Percentiles rank a stretch among this genome's conserved stretches.
Evolutionary conservation across 2,113 vertebrate species (phyloP).

Genomic region (Dinomys branickii): DNA sequence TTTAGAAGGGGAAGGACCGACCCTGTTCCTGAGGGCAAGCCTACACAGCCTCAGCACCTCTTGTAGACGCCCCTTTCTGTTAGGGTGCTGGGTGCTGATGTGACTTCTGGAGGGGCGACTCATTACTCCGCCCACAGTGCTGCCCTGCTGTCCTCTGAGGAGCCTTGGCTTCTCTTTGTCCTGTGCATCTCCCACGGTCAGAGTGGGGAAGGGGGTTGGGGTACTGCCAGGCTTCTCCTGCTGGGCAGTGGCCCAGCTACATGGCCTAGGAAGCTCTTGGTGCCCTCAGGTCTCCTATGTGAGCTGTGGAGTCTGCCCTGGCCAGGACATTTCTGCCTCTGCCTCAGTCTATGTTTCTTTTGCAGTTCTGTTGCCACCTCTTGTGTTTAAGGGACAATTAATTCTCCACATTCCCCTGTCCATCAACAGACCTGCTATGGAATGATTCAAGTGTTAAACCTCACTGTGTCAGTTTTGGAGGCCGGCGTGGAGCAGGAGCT

Average conservation of each 20-base stretch:
- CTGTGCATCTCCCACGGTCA: no score
- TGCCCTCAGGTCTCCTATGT: no score
- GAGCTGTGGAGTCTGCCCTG: neutral
- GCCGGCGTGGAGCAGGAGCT: neutral
- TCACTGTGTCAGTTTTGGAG: neutral
- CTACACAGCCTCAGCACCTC: fast-evolving
- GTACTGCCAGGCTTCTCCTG: no score
- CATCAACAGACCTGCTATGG: neutral
- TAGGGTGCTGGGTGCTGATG: no score
- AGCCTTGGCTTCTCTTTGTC: neutral
- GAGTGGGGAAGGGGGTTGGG: neutral
- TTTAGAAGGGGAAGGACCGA: neutral
- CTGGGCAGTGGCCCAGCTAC: neutral
- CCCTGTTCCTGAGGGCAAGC: neutral
- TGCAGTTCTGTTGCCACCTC: neutral
- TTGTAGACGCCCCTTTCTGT: no score
- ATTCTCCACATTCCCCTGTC: no score
- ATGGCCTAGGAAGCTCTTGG: neutral
- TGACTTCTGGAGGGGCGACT: no score
- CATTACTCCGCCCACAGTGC: neutral
- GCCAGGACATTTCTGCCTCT: fast-evolving
- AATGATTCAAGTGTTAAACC: neutral
- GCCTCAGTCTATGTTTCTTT: neutral
- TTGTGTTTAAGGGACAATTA: neutral
- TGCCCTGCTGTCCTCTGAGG: neutral